A percentile compares a stretch with the other conserved stretches of the same genome.
Evolutionary conservation across 2,888 invertebrate genomes (phyloP).

Genomic region (Drosophila nigritarsus): DNA sequence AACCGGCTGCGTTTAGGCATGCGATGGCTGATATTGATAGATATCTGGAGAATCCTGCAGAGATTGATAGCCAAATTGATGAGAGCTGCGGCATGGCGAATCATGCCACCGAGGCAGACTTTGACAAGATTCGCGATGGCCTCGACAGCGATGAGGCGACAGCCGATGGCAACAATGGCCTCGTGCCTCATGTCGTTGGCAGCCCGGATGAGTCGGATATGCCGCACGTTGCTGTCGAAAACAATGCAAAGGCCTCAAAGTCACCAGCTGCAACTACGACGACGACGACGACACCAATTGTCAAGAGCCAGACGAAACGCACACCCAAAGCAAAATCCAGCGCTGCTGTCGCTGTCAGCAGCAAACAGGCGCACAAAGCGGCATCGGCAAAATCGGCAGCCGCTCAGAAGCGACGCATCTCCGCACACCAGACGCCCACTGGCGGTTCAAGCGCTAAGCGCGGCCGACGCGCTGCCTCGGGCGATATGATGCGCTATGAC

Average conservation of each 20-base stretch:
- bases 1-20: slow-evolving; percentile 91
- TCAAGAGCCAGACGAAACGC: slow-evolving; percentile 70
- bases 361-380: slow-evolving; percentile 66
- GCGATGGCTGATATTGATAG: slow-evolving; percentile 93
- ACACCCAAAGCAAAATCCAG: slow-evolving; percentile 81
- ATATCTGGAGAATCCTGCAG: slow-evolving; percentile 89
- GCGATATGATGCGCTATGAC: slow-evolving; percentile 84
- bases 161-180: slow-evolving; percentile 64
- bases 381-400: slow-evolving; percentile 67
- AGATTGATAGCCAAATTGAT: slow-evolving; percentile 81
- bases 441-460: slow-evolving; percentile 73
- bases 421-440: slow-evolving; percentile 61
- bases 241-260: slow-evolving; percentile 56
- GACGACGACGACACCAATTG: slow-evolving; percentile 43
- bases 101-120: slow-evolving; percentile 88
- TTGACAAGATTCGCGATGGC: slow-evolving; percentile 89
- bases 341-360: slow-evolving; percentile 67
- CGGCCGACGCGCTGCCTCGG: slow-evolving; percentile 85
- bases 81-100: slow-evolving; percentile 76
- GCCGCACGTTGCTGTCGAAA: slow-evolving; percentile 19
- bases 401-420: slow-evolving; percentile 68
- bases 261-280: slow-evolving; percentile 38
- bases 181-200: slow-evolving; percentile 70
- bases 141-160: slow-evolving; percentile 78
- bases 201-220: slow-evolving; percentile 68